Evolutionary conservation across 1,140 invertebrate genomes (phyloP).

Genomic region (Cepaea nemoralis): DNA sequence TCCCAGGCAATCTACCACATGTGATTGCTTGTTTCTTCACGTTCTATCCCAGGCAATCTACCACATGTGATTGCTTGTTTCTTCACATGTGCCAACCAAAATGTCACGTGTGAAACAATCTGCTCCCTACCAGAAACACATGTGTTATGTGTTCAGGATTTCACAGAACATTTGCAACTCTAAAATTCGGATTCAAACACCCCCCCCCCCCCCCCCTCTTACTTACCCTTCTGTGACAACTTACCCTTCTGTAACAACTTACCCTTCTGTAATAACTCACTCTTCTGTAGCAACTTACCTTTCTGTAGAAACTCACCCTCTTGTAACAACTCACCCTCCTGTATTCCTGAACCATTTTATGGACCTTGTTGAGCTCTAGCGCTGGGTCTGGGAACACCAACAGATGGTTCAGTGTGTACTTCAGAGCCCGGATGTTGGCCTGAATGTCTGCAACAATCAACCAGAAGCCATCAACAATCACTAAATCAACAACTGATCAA

Average conservation of each 20-base stretch:
- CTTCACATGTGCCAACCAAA: no score
- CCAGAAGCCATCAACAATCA: no score
- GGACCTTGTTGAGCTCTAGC: constrained; percentile 54
- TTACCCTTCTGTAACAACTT: constrained; percentile 19
- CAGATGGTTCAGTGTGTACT: constrained; percentile 59
- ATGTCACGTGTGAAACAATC: no score
- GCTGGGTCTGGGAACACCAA: constrained; percentile 64
- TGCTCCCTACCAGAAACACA: no score
- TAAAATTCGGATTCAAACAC: not conserved
- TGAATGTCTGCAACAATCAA: constrained; percentile 56
- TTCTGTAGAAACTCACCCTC: not conserved
- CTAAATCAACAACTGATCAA: no score
- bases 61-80: no score
- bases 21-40: no score
- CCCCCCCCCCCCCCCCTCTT: no score
- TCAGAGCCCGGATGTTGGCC: constrained; percentile 62
- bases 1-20: no score
- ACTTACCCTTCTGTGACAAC: not conserved
- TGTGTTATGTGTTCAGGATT: not conserved
- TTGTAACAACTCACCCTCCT: constrained; percentile 52
- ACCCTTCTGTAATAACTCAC: constrained; percentile 56
- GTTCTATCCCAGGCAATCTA: no score
- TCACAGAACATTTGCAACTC: not conserved
- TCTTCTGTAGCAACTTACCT: not conserved
- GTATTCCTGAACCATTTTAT: constrained; percentile 60